Conservation (phyloP, 2,888 invertebrate genomes). For the Chloromyia formosa region DNA sequence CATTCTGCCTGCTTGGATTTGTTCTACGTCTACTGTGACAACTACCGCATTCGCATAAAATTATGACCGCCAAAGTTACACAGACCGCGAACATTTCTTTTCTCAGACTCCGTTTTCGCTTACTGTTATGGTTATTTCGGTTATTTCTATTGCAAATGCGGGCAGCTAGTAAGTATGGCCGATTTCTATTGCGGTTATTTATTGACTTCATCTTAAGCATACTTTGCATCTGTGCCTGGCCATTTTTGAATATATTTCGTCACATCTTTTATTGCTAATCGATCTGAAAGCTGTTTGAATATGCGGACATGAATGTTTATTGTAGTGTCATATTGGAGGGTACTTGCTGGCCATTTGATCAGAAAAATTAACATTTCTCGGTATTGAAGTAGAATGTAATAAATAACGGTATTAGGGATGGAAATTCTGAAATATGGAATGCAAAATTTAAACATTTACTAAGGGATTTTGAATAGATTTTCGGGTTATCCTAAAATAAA, state of each 20-base stretch:
- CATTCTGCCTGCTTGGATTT: neutral
- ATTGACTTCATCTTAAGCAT: slow-evolving; percentile 35
- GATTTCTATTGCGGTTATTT: slow-evolving; percentile 19
- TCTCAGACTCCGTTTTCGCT: slow-evolving; percentile 46
- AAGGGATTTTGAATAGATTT: no score
- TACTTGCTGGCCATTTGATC: neutral
- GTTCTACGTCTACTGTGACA: neutral
- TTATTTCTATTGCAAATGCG: slow-evolving; percentile 27
- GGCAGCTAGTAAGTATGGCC: neutral
- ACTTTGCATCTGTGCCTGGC: slow-evolving; percentile 40
- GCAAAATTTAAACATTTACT: no score
- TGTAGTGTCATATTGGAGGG: slow-evolving; percentile 20
- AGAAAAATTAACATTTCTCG: slow-evolving; percentile 3
- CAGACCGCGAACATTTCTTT: slow-evolving; percentile 40
- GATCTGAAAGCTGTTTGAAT: slow-evolving; percentile 41
- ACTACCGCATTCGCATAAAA: slow-evolving; percentile 12
- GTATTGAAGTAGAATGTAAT: neutral
- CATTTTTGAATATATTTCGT: slow-evolving; percentile 30
- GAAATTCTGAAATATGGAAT: no score
- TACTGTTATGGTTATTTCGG: slow-evolving; percentile 40
- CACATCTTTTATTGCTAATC: slow-evolving; percentile 41
- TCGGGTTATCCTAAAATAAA: no score
- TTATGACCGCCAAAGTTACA: slow-evolving; percentile 40
- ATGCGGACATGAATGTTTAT: slow-evolving; percentile 42
- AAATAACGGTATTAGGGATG: neutral